Evolutionary conservation across 2,888 invertebrate genomes (phyloP), one percentile per base, ranked within the genome.

Genomic region (Brenthis hecate): DNA sequence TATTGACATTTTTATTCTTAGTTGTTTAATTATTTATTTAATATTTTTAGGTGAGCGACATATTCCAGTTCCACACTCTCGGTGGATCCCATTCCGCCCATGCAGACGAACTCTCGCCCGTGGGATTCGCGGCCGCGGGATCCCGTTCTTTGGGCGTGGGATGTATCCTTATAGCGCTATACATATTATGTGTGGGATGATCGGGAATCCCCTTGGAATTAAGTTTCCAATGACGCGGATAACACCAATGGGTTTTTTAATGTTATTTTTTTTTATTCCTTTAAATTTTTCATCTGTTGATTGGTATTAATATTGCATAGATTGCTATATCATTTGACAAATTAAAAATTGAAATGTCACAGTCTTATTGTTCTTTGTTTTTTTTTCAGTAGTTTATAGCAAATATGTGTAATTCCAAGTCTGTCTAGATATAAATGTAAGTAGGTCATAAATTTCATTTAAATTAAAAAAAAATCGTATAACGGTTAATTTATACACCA

Each of bases 31-130:
- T 19, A n/a, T 51, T 51, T 16, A 28, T 14, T 61, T 47, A 0
- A 8, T 5, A 51, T 19, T 72, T 88, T 2, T 86, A 95, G 95
- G 95, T 95, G 65, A 95, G 95, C 82, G 95, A 95, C 81, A 94
- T 95, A 73, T 95, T 95, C 89, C 95, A 95, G 83, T 96, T 96
- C 87, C 95, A 95, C 86, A 95, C 96, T 0, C 87, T 95, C 50
- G 94, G 95, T 72, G 94, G 94, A n/a, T 87, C 93, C 0, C 91
- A 91, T 76, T 84, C 91, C 1, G 88, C 87, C 0, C 91, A 90
- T 78, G 92, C 91, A 1, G 91, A 89, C 77, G 92, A 92, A 60
- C 76, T 92, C 0, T 87, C 86, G 2, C 91, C 91, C 0, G 84
- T 88, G 85, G 62, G 62, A 0, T 88, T 86, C 81, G 82, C 88